phyloP scores from a whole-genome alignment of 2,113 vertebrate species.

The Cairina moschata region DNA sequence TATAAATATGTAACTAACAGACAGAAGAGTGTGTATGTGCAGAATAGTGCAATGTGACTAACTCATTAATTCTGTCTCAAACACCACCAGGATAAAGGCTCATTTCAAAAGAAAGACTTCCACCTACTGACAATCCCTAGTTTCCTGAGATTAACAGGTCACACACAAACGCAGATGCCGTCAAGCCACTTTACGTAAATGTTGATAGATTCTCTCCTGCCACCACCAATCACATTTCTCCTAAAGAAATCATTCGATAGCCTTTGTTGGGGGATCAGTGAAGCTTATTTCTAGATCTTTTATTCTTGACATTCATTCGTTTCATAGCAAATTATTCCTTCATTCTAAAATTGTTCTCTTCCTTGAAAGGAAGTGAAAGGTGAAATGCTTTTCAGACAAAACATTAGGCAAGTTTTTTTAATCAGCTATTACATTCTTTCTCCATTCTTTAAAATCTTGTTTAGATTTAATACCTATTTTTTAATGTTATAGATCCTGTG shows the following conservation, averaged over 20 bases:
- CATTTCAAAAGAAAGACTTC: background rate
- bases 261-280: background rate
- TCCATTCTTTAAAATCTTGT: background rate
- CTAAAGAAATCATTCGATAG: background rate
- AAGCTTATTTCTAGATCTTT: background rate
- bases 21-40: background rate
- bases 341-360: background rate
- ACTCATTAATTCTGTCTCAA: background rate
- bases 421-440: background rate
- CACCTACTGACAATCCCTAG: background rate
- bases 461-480: background rate
- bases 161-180: background rate
- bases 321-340: background rate
- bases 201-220: background rate
- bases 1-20: background rate
- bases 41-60: background rate
- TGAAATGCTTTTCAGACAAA: background rate
- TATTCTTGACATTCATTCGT: background rate
- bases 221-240: background rate
- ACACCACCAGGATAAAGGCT: background rate
- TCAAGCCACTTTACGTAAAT: background rate
- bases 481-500: background rate
- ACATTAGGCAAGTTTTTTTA: background rate
- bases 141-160: background rate
- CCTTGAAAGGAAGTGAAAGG: background rate